Percentiles rank a stretch among this genome's conserved stretches.
Evolutionary conservation across 2,797 vertebrate species (phyloP).

Genomic region (Spheniscus humboldti): DNA sequence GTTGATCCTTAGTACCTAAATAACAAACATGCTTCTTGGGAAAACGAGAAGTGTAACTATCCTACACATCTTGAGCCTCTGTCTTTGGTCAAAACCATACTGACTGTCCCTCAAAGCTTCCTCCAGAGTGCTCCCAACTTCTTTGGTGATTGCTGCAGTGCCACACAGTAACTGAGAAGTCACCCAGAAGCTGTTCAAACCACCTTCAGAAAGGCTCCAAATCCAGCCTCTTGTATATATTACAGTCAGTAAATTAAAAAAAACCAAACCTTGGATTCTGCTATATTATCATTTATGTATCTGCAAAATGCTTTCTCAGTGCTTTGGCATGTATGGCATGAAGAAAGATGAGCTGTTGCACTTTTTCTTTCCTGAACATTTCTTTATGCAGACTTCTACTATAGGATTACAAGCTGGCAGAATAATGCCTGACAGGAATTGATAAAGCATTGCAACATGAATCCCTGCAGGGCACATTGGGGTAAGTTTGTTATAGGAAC

Average conservation of each 20-base stretch:
- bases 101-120: not conserved
- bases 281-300: not conserved
- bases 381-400: not conserved
- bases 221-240: not conserved
- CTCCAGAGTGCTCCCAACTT: not conserved
- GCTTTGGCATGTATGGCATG: not conserved
- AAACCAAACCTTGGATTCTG: not conserved
- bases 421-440: not conserved
- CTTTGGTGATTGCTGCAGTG: not conserved
- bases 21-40: not conserved
- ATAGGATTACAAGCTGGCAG: not conserved
- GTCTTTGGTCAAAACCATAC: not conserved
- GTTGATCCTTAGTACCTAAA: not conserved
- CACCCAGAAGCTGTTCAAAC: not conserved
- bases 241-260: not conserved
- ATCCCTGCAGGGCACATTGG: slow-evolving; percentile 19
- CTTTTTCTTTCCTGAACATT: not conserved
- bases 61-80: not conserved
- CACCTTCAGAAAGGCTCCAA: not conserved
- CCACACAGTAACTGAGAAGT: not conserved
- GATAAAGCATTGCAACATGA: slow-evolving; percentile 5
- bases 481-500: slow-evolving; percentile 51
- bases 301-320: not conserved
- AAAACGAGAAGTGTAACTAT: not conserved
- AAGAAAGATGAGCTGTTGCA: not conserved